Conservation (phyloP, 2,113 vertebrate species). For the Ariopsis seemanni region DNA sequence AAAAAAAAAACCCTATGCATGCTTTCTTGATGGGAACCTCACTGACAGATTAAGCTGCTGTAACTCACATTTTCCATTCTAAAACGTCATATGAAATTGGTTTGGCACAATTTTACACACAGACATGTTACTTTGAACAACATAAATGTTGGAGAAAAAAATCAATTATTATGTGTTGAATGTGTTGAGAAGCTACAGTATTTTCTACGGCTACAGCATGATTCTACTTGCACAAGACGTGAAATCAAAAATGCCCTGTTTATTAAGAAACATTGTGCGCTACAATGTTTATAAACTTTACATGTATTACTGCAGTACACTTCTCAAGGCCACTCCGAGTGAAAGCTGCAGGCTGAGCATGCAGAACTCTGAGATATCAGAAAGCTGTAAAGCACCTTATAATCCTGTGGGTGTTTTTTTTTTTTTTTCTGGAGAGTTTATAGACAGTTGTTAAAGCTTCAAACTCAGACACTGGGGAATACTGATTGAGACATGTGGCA, state of each 20-base stretch:
- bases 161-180: not conserved
- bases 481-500: not conserved
- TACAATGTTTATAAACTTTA: slow-evolving; percentile 14
- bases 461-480: not conserved
- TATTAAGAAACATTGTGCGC: not conserved
- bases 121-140: not conserved
- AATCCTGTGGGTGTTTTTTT: not conserved
- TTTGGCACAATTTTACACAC: no score
- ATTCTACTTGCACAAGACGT: not conserved
- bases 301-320: not conserved
- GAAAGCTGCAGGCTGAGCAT: not conserved
- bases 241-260: not conserved
- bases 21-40: not conserved
- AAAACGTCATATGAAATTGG: not conserved
- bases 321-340: slow-evolving; percentile 12
- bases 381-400: slow-evolving; percentile 3
- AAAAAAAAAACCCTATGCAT: not conserved
- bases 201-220: not conserved
- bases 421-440: not conserved
- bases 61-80: not conserved
- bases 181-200: not conserved
- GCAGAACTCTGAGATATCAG: not conserved
- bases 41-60: not conserved
- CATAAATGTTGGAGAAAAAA: not conserved
- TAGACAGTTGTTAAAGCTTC: not conserved